Base-by-base conservation (phyloP, 2,888 invertebrate species). In the Polydrusus cervinus region DNA sequence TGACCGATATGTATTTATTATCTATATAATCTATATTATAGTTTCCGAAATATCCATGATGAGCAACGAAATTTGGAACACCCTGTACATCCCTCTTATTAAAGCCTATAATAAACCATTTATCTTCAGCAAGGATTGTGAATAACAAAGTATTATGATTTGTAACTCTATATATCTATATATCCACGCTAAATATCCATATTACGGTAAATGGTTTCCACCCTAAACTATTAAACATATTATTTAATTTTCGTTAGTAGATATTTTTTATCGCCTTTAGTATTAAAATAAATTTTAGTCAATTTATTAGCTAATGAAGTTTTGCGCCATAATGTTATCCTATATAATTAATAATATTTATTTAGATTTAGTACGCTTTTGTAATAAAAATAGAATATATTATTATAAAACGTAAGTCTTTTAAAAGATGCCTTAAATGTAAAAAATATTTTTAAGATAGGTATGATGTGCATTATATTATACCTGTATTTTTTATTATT, bases 261-360 rank as follows among this genome's bases (percentile, higher is more conserved):
- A 34, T 30, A 20, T 45, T 64, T 47, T 64, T 34, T 49, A 64
- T n/a, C 25, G 45, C 30, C 47, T 49, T 45, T 49, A 64, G 57
- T 34, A 47, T 45, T 62, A 64, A 30, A 49, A 64, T 9, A 49
- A 64, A 64, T 18, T 64, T 49, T 64, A 49, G 34, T 49, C 16
- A 14, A 49, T 64, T 62, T 62, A 20, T 43, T 18, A 14, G 14
- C 38, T 62, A 34, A 49, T 60, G 18, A 14, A 16, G n/a, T 30
- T 11, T 64, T 16, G 18, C 7, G 25, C 25, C 47, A 3, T 64
- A 49, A 10, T n/a, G 64, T 49, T 64, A 16, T 49, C 25, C 47
- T 0, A n/a, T 20, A 45, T 20, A 47, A 45, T 62, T 13, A 64
- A 16, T 64, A 49, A 2, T 34, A 8, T 64, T 49, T n/a, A n/a